phyloP scores from a whole-genome alignment of 2,888 invertebrate species.

The Chrysolina haemoptera region DNA sequence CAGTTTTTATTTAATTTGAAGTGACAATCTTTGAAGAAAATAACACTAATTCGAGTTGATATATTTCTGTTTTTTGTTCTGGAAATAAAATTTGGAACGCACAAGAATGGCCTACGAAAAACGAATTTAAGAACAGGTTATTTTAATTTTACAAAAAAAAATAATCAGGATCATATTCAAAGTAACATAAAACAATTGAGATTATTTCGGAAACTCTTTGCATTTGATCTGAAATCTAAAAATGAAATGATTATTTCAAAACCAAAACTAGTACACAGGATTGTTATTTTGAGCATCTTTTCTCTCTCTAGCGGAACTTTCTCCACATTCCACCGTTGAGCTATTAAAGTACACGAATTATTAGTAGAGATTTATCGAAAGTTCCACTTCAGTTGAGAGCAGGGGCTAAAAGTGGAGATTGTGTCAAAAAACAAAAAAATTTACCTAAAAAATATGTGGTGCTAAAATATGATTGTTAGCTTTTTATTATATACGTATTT shows the following conservation, averaged over 20 bases:
- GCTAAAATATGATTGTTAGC: conserved; percentile 48
- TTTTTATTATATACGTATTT: conserved; percentile 34
- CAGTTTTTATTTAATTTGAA: neutral
- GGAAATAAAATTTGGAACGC: neutral
- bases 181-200: conserved; percentile 34
- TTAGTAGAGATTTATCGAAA: conserved; percentile 12
- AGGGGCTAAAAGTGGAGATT: neutral
- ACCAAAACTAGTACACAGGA: conserved; percentile 25
- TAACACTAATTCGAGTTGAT: neutral
- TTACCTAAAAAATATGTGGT: conserved; percentile 46
- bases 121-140: conserved; percentile 9
- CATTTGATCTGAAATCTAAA: conserved; percentile 43
- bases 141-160: neutral
- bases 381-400: neutral
- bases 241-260: conserved; percentile 26
- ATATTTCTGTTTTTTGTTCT: neutral
- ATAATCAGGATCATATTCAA: conserved; percentile 29
- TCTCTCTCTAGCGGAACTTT: conserved; percentile 12
- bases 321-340: conserved; percentile 14
- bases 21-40: neutral
- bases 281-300: conserved; percentile 29
- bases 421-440: conserved; percentile 29
- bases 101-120: neutral
- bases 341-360: conserved; percentile 9
- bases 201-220: conserved; percentile 43